A percentile compares a stretch with the other conserved stretches of the same genome.
These are phyloP conservation scores for Urocolius indicus DNA, from an alignment of 2,113 vertebrate genomes.

Conservation along the genomic window DNA sequence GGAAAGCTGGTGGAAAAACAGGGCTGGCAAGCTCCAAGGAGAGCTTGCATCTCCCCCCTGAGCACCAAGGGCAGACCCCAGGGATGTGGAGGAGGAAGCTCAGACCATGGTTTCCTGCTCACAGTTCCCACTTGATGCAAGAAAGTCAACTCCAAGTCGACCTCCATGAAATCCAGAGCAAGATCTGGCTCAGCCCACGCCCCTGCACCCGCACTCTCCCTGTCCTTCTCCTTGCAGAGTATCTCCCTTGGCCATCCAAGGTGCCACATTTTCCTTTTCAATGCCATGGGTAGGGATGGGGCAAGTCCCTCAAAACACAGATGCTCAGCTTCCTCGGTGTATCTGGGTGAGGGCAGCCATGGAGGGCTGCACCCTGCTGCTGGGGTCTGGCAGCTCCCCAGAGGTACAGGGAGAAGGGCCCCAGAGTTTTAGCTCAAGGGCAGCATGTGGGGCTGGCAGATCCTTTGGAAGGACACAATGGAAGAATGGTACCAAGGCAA, in stretches of 20 bases:
- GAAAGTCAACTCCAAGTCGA: too few species aligned
- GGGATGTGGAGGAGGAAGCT: too few species aligned
- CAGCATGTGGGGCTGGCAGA: background rate
- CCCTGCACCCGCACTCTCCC: too few species aligned
- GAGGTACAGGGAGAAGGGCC: background rate
- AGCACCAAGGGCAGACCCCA: too few species aligned
- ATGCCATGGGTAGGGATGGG: background rate
- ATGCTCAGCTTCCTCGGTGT: background rate
- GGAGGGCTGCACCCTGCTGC: background rate
- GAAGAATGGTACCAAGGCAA: background rate
- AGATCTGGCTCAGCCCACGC: too few species aligned
- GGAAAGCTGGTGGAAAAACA: constrained; percentile 30
- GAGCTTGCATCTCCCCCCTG: background rate
- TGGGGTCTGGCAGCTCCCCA: background rate
- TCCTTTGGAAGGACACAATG: background rate
- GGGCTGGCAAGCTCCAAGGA: background rate
- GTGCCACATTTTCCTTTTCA: background rate
- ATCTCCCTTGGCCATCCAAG: background rate
- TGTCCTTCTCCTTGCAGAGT: too few species aligned
- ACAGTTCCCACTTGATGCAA: too few species aligned
- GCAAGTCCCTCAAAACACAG: background rate
- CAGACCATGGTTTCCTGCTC: too few species aligned
- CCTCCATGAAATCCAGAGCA: too few species aligned
- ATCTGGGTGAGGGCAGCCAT: background rate
- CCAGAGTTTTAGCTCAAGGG: background rate